Base-by-base conservation (phyloP, 1,140 invertebrate genomes). In the Armadillidium nasatum region DNA sequence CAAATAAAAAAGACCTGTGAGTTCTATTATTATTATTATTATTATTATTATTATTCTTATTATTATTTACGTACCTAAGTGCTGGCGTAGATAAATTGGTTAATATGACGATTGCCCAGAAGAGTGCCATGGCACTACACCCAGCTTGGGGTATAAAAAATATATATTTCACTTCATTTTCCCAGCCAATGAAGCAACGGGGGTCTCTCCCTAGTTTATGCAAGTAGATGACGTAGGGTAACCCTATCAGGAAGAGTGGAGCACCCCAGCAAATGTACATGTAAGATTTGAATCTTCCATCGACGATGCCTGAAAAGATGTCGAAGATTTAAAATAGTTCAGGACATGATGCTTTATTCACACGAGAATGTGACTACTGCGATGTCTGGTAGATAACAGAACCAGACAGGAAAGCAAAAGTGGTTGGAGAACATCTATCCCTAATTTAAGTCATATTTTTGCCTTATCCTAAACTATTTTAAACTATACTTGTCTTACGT, bases 241-340 rank as follows among this genome's bases (percentile, higher is more conserved):
- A 33, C 0, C 81, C 81, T 15, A 81, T 76, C 0, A 74, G 76
- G 0, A 77, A 0, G 9, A 81, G 10, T 13, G 81, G 71, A 9
- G 79, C 4, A 7, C 83, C 83, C 80, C 82, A 84, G n/a, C 80
- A 75, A 21, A 84, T 72, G 19, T 79, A 80, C 10, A 80, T 19
- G 73, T 84, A 84, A 7, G 78, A 79, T 9, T 76, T 73, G 10
- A 84, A 73, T 67, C 79, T 79, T 6, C 84, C 84, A 7, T 81
- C 83, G 19, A 84, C 78, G 15, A 82, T 75, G n/a, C 84, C 84
- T 71, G 78, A 71, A 15, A n/a, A n/a, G n/a, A n/a, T n/a, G n/a
- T n/a, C n/a, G n/a, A 19, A 6, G 33, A 33, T 33, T 33, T 33
- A 6, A 33, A 33, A 33, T 33, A 33, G 2, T 33, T 3, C 33